Base-by-base conservation (phyloP, 2,113 vertebrate species). In the Phyllopteryx taeniolatus region DNA sequence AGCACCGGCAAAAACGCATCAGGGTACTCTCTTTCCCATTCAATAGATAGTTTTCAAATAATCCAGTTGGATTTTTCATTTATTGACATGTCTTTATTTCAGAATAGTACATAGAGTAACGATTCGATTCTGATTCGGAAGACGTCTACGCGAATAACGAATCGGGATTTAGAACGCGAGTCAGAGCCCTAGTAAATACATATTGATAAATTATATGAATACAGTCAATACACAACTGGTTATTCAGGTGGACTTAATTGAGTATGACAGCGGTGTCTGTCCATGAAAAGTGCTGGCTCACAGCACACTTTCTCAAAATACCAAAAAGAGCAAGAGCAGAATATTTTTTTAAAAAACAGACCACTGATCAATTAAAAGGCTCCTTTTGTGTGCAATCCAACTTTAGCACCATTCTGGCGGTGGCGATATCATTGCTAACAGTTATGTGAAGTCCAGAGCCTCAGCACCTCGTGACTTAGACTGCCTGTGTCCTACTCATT, bases 401-500 rank as follows among this genome's bases (percentile, higher is more conserved):
- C 65, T 68, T 70, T 76, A 79, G 70, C 84, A 77, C 53, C 59
- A 57, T 63, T 19, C 47, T 20, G 78, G 84, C 83, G 82, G 70
- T 74, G 79, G 53, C 68, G 0, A 69, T 56, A 12, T 56, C 68
- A 56, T 51, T 49, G 74, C 74, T 79, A 35, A 42, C 66, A 78
- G 73, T 80, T 83, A 81, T 73, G 74, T 75, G 57, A 81, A 79
- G 69, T 83, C 77, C 70, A 9, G 67, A 0, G 10, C 39, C 22
- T 76, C 68, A 64, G 72, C 73, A n/a, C 79, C 73, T 43, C 68
- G 76, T 83, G 87, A 78, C 86, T 84, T 73, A 80, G 20, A 75
- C 80, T 78, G 75, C 77, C 78, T 81, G 68, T 81, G 75, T 72
- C 79, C 77, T 39, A 60, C 73, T 83, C 67, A 74, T 87, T 78